Base-by-base conservation (phyloP, 2,113 vertebrate genomes). In the Tichodroma muraria region DNA sequence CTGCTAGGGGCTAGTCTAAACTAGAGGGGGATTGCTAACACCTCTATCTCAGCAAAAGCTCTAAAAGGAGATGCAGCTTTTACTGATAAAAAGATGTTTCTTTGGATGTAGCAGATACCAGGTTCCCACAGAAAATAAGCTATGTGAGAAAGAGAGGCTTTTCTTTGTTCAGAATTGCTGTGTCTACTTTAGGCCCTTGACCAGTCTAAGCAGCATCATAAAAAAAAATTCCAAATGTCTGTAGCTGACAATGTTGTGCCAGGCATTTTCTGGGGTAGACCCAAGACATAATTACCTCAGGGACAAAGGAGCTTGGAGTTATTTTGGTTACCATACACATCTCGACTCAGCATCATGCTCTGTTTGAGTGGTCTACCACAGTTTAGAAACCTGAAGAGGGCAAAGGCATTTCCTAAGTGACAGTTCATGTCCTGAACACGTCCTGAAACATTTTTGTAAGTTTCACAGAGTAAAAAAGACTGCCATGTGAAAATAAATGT, bases 1-100 rank as follows among this genome's bases (percentile, higher is more conserved):
- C 35, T 90, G 68, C 68, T 93, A 83, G 56, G 33, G 82, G 71
- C 68, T 83, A 66, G 63, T 64, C 42, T 90, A 87, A 94, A 76
- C 30, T 72, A 59, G 54, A 86, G 76, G 79, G 33, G 47, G 21
- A 77, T 82, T 88, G 63, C 75, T 88, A 63, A 60, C n/a, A 82
- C 57, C 50, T 60, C 27, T 60, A n/a, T 90, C 21, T 80, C 70
- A 79, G 66, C 31, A 87, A 89, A 96, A 76, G 21, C 44, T 82
- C 37, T 92, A 52, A 90, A 75, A 47, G n/a, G 52, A 70, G 17
- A 65, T 52, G 17, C 8, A 77, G 23, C 14, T 85, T 93, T 77
- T 82, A 63, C 59, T 80, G 63, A 85, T 80, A 82, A 95, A 92
- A 87, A 87, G 70, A 66, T 35, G 4, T 31, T 49, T 75, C 20